Evolutionary conservation across 2,113 vertebrate species (phyloP).

Genomic region (Eulemur rufifrons): DNA sequence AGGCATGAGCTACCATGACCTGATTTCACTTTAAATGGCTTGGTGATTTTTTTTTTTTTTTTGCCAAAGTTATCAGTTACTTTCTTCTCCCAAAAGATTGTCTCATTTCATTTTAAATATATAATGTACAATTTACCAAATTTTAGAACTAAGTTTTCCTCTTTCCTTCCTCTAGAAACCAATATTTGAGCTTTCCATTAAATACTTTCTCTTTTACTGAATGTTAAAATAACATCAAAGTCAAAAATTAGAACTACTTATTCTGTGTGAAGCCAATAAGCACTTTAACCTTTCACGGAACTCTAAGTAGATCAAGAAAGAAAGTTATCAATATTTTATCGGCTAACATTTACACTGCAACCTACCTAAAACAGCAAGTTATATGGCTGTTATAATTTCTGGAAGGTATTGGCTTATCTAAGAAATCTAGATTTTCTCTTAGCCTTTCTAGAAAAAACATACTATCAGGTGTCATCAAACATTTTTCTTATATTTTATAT

Average conservation of each 20-base stretch:
- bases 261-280: conserved; percentile 3
- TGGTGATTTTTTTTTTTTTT: background rate
- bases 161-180: background rate
- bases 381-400: conserved; percentile 61
- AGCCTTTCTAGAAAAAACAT: conserved; percentile 60
- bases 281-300: conserved; percentile 33
- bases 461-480: background rate
- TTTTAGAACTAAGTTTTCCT: background rate
- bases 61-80: background rate
- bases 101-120: conserved; percentile 18
- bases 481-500: background rate
- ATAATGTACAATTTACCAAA: background rate
- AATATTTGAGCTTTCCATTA: conserved; percentile 32
- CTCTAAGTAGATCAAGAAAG: conserved; percentile 38
- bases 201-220: conserved; percentile 36
- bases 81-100: background rate
- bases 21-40: conserved; percentile 62
- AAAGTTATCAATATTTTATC: conserved; percentile 79
- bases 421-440: conserved; percentile 75
- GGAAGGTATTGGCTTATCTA: conserved; percentile 58
- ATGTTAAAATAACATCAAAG: background rate
- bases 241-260: conserved; percentile 48
- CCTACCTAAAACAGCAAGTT: conserved; percentile 66
- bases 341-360: conserved; percentile 66
- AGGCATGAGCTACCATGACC: background rate